phyloP scores from a whole-genome alignment of 2,888 invertebrate species.

The Ernsta delagoae region DNA sequence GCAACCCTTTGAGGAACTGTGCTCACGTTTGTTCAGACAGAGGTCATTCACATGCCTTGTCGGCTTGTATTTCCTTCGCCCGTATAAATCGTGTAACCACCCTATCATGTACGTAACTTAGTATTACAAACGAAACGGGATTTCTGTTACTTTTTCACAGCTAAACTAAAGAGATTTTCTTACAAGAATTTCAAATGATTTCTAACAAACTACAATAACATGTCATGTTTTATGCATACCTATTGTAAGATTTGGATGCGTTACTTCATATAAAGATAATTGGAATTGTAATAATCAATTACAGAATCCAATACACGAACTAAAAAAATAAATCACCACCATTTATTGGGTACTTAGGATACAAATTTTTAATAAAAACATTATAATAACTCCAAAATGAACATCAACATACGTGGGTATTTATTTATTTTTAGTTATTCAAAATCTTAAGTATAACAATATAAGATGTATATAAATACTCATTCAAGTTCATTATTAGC shows the following conservation, averaged over 20 bases:
- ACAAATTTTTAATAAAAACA: no score
- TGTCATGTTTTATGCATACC: no score
- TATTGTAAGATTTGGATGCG: no score
- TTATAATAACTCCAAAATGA: no score
- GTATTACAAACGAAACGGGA: neutral
- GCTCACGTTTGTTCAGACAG: neutral
- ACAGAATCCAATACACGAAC: no score
- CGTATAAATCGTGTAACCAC: neutral
- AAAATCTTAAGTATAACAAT: no score
- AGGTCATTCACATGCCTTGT: constrained; percentile 16
- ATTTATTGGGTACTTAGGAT: no score
- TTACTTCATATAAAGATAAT: no score
- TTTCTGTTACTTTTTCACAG: neutral
- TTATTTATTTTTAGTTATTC: no score
- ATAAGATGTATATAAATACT: neutral
- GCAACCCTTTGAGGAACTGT: constrained; percentile 16
- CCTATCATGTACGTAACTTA: neutral
- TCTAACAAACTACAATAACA: neutral
- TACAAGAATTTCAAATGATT: neutral
- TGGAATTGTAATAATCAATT: no score
- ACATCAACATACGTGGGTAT: no score
- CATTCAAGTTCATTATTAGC: neutral
- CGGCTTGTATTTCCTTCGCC: neutral
- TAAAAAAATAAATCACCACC: no score
- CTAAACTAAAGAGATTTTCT: neutral